Evolutionary conservation across 2,888 invertebrate species (phyloP).

Genomic region (Sinotaia quadrata): DNA sequence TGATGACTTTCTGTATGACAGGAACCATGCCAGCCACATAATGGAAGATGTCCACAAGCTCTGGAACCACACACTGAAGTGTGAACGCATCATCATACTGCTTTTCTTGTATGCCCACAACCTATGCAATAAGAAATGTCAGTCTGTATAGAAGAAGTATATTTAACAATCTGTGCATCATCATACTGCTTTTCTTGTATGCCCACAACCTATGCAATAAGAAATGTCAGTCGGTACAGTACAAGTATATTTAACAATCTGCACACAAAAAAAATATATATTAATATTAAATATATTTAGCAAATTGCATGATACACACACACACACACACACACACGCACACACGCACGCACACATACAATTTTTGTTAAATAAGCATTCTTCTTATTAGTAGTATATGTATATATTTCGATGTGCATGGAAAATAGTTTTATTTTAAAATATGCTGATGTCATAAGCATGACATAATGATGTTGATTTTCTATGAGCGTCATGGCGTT

Average conservation of each 20-base stretch:
- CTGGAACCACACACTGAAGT: constrained; percentile 62
- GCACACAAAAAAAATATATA: constrained; percentile 41
- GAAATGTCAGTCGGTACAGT: no score
- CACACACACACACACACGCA: neutral
- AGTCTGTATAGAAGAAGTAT: no score
- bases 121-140: no score
- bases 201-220: constrained; percentile 59
- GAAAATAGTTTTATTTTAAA: no score
- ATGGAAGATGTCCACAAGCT: constrained; percentile 63
- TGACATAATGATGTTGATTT: no score
- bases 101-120: constrained; percentile 65
- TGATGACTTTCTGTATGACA: constrained; percentile 68
- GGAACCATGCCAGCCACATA: constrained; percentile 71
- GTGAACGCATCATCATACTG: constrained; percentile 72
- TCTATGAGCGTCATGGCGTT: no score
- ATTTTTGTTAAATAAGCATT: no score
- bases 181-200: constrained; percentile 70
- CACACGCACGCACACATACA: constrained; percentile 4
- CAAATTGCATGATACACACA: neutral
- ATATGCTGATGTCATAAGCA: no score
- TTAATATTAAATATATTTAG: neutral
- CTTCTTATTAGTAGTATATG: no score
- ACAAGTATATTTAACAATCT: no score
- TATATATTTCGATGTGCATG: no score
- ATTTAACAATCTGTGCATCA: constrained; percentile 60